These are phyloP conservation scores for Caenorhabditis sulstoni DNA, from an alignment of 2,888 invertebrate species.

Conservation along the genomic window DNA sequence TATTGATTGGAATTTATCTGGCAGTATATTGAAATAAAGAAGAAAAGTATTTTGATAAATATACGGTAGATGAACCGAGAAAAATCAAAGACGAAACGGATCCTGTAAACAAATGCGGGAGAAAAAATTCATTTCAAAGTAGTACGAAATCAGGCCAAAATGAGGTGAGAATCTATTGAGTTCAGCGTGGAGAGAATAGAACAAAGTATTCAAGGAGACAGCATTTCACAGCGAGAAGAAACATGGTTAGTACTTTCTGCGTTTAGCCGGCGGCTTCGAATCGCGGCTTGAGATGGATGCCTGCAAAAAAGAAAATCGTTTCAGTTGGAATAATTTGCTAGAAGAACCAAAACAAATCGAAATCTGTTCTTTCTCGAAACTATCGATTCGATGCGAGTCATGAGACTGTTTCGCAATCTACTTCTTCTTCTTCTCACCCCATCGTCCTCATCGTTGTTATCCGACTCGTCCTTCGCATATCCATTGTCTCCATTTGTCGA, in stretches of 20 bases:
- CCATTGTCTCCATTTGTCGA: slow-evolving; percentile 19
- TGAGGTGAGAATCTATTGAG: too few relatives aligned
- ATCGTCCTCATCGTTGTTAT: slow-evolving; percentile 62
- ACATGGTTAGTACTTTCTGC: slow-evolving; percentile 27
- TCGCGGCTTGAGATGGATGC: slow-evolving; percentile 54
- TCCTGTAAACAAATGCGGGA: neutral
- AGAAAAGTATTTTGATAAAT: too few relatives aligned
- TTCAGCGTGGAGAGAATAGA: too few relatives aligned
- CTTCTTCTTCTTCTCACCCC: too few relatives aligned
- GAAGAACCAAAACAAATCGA: too few relatives aligned
- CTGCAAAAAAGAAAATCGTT: slow-evolving; percentile 50
- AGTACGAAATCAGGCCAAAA: neutral
- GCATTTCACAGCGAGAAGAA: neutral
- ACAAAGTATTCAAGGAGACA: slow-evolving; percentile 1
- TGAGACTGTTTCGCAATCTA: neutral
- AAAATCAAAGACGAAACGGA: neutral
- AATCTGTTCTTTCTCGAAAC: too few relatives aligned
- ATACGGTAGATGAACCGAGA: neutral
- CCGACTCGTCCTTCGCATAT: slow-evolving; percentile 55
- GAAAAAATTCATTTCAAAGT: too few relatives aligned
- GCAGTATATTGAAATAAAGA: too few relatives aligned
- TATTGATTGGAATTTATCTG: neutral
- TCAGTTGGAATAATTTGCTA: too few relatives aligned
- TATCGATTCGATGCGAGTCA: neutral
- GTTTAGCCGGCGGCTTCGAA: slow-evolving; percentile 44